phyloP scores from a whole-genome alignment of 1,140 invertebrate species.

The Neodiprion virginianus region DNA sequence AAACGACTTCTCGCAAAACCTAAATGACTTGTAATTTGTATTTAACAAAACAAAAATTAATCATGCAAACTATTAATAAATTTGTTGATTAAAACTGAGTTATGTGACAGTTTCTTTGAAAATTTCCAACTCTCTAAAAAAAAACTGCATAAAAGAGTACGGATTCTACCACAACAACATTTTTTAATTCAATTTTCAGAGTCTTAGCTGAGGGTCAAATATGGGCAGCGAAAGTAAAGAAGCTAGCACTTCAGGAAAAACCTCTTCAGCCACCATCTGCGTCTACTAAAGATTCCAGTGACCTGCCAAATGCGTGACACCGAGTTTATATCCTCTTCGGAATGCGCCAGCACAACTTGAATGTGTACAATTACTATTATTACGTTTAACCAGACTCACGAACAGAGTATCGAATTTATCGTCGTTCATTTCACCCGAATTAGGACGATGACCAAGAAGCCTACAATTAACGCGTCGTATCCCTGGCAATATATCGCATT shows the following conservation, averaged over 20 bases:
- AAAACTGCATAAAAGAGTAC: too few relatives aligned
- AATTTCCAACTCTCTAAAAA: too few relatives aligned
- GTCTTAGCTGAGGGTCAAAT: conserved; percentile 52
- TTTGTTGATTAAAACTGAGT: too few relatives aligned
- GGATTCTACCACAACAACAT: too few relatives aligned
- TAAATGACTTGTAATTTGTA: too few relatives aligned
- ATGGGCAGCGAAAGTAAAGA: conserved; percentile 52
- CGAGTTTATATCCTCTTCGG: conserved; percentile 28
- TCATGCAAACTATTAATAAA: too few relatives aligned
- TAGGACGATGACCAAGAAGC: too few relatives aligned
- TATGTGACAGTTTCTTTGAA: too few relatives aligned
- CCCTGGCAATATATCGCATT: too few relatives aligned
- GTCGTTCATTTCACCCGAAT: not conserved
- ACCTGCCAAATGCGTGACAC: conserved; percentile 45
- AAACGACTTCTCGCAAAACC: too few relatives aligned
- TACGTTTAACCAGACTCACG: conserved; percentile 14
- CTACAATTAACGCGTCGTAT: too few relatives aligned
- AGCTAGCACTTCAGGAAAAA: conserved; percentile 41
- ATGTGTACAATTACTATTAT: conserved; percentile 34
- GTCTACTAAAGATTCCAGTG: conserved; percentile 31
- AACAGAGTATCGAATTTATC: not conserved
- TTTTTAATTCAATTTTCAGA: conserved; percentile 34
- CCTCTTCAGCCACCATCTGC: conserved; percentile 31
- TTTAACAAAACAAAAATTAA: too few relatives aligned
- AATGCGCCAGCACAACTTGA: conserved; percentile 23